Percentiles rank a stretch among this genome's conserved stretches.
phyloP scores from a whole-genome alignment of 2,113 vertebrate genomes.

The Oreochromis aureus region DNA sequence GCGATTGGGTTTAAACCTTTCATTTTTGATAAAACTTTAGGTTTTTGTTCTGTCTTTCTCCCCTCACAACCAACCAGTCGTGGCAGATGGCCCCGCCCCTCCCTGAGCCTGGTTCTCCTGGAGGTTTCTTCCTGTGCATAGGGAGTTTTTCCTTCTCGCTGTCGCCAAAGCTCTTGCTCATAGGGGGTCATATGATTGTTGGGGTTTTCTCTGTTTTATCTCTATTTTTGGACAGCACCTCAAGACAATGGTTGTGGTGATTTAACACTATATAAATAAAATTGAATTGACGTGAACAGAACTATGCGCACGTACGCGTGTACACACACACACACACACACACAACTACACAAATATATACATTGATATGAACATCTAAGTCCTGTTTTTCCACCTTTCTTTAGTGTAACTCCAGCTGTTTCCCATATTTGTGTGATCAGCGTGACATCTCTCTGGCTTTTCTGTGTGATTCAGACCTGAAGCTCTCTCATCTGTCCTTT shows the following conservation, averaged over 20 bases:
- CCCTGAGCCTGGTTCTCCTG: neutral
- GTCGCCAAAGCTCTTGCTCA: neutral
- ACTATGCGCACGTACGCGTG: neutral
- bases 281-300: neutral
- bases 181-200: neutral
- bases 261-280: neutral
- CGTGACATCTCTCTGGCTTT: constrained; percentile 25
- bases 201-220: neutral
- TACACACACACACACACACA: neutral
- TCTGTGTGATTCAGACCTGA: constrained; percentile 34
- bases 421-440: constrained; percentile 14
- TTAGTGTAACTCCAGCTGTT: neutral
- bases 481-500: constrained; percentile 49
- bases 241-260: neutral
- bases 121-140: neutral
- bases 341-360: neutral
- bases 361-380: neutral
- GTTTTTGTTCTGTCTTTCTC: neutral
- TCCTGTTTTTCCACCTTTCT: neutral
- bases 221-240: neutral
- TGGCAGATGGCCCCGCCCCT: neutral
- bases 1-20: neutral
- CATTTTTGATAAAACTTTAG: neutral
- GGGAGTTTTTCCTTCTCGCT: neutral
- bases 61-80: neutral